These are phyloP conservation scores for Drosophila yooni DNA, from an alignment of 2,888 invertebrate species.

Conservation along the genomic window DNA sequence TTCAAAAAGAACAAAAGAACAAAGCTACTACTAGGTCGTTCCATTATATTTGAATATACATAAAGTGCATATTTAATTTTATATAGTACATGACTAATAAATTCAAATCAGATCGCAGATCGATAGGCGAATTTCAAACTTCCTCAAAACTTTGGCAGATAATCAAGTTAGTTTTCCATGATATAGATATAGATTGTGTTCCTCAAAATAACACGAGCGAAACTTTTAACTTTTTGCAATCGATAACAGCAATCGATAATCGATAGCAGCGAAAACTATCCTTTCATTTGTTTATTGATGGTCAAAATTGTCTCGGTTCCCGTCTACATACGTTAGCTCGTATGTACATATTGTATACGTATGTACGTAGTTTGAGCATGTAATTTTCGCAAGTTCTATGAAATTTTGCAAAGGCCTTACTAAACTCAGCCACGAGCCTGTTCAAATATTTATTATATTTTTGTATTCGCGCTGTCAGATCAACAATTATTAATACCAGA, in stretches of 20 bases:
- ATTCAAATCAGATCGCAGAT: not conserved
- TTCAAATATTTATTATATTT: conserved; percentile 54
- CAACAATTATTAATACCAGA: conserved; percentile 41
- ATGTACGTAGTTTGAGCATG: not conserved
- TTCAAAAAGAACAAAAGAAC: not conserved
- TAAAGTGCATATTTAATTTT: not conserved
- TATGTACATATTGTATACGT: not conserved
- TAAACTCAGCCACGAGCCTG: conserved; percentile 40
- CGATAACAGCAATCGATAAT: not conserved
- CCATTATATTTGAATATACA: not conserved
- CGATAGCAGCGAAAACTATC: not conserved
- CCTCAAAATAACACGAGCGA: not conserved
- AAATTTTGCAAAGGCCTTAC: conserved; percentile 37
- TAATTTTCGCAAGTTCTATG: conserved; percentile 34
- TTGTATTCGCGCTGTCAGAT: conserved; percentile 44
- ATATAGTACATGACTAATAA: no score
- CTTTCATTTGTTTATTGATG: conserved; percentile 1
- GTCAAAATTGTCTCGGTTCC: conserved; percentile 5
- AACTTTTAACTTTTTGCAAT: not conserved
- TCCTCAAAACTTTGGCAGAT: not conserved
- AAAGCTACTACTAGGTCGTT: not conserved
- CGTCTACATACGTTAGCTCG: not conserved
- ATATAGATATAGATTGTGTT: not conserved
- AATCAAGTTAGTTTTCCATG: not conserved
- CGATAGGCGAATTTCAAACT: not conserved